Conservation (phyloP, 1,140 invertebrate species). For the Pinna nobilis region DNA sequence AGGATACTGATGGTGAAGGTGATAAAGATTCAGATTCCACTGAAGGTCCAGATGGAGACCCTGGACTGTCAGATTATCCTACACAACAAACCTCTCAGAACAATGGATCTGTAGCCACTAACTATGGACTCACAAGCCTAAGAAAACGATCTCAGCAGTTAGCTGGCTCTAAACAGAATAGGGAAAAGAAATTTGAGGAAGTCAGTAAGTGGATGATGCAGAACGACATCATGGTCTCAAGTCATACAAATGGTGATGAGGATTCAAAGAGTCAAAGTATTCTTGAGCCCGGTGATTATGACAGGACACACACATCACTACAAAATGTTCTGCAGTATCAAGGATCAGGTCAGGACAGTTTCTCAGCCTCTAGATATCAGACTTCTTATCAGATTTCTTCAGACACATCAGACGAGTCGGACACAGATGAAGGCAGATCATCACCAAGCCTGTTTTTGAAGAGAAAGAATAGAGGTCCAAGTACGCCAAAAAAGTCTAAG, state of each 20-base stretch:
- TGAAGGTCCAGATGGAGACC: conserved; percentile 6
- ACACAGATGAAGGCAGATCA: background rate
- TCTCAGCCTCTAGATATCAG: background rate
- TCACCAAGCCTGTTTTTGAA: background rate
- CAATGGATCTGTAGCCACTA: too few relatives aligned
- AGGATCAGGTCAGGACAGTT: background rate
- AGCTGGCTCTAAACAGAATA: background rate
- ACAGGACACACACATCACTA: background rate
- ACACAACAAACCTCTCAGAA: background rate
- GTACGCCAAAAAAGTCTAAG: conserved; percentile 4
- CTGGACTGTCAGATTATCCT: background rate
- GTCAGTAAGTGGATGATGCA: background rate
- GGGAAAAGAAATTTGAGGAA: background rate
- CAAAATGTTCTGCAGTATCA: background rate
- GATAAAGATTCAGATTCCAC: conserved; percentile 10
- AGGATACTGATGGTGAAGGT: background rate
- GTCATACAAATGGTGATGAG: background rate
- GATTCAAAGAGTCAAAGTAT: background rate
- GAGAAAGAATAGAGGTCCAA: background rate
- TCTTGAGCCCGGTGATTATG: background rate
- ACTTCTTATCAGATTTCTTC: background rate
- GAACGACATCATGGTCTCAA: background rate
- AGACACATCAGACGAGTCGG: too few relatives aligned
- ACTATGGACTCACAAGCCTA: background rate
- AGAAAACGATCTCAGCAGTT: background rate